These are phyloP conservation scores for Napeogenes sylphis DNA, from an alignment of 2,888 invertebrate species.

Conservation along the genomic window DNA sequence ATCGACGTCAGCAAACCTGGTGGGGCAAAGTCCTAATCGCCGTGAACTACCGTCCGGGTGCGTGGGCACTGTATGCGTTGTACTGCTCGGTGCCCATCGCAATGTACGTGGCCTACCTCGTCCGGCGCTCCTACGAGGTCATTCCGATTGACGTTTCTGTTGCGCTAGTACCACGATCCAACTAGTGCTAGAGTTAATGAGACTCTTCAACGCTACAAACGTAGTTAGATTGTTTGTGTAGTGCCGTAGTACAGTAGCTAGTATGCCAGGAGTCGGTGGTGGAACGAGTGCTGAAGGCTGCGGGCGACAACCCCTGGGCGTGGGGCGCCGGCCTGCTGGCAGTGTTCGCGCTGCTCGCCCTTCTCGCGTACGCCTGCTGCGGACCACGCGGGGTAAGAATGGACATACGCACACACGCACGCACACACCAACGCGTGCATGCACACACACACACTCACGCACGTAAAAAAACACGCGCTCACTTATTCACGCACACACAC, in stretches of 20 bases:
- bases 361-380: constrained; percentile 90
- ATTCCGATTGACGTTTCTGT: too few relatives aligned
- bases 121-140: constrained; percentile 83
- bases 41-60: constrained; percentile 87
- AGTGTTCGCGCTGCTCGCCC: constrained; percentile 86
- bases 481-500: too few relatives aligned
- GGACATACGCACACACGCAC: neutral
- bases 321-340: constrained; percentile 91
- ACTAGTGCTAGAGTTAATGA: too few relatives aligned
- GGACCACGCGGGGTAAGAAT: constrained; percentile 75
- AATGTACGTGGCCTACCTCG: constrained; percentile 83
- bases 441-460: too few relatives aligned
- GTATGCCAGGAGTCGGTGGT: constrained; percentile 84
- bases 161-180: neutral
- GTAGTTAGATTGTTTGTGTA: neutral
- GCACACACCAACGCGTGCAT: neutral
- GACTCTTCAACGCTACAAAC: neutral
- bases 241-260: constrained; percentile 21
- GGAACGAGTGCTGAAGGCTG: constrained; percentile 84
- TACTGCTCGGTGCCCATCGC: constrained; percentile 86
- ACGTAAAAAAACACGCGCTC: too few relatives aligned
- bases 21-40: constrained; percentile 86
- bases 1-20: constrained; percentile 63
- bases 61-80: constrained; percentile 87
- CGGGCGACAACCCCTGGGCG: constrained; percentile 92